phyloP scores from a whole-genome alignment of 2,797 vertebrate genomes.

The Sternarchorhynchus goeldii region DNA sequence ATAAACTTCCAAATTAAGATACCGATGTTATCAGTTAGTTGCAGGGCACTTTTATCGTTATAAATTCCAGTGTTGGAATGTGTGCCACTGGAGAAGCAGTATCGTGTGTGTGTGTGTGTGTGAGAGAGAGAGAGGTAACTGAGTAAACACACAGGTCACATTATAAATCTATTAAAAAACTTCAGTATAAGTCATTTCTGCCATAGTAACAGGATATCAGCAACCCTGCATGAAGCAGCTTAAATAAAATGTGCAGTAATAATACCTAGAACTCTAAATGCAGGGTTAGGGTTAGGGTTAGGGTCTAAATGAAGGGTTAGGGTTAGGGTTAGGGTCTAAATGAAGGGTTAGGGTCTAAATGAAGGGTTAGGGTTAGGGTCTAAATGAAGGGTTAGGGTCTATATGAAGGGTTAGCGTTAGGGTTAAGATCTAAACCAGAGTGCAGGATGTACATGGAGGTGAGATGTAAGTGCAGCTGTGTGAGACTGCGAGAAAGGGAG shows the following conservation, averaged over 20 bases:
- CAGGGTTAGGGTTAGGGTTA: not conserved
- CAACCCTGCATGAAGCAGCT: not conserved
- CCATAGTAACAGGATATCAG: not conserved
- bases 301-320: no score
- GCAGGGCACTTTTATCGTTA: slow-evolving; percentile 14
- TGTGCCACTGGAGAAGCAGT: slow-evolving; percentile 1
- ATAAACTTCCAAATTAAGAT: slow-evolving; percentile 9
- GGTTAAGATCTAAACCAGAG: no score
- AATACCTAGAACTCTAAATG: not conserved
- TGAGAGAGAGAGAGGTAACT: not conserved
- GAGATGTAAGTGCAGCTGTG: no score
- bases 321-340: no score
- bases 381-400: no score
- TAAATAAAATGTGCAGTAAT: not conserved
- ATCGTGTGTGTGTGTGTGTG: slow-evolving; percentile 7
- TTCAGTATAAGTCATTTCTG: not conserved
- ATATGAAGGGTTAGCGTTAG: no score
- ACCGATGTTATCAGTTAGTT: not conserved
- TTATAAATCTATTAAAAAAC: slow-evolving; percentile 14
- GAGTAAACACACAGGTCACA: not conserved
- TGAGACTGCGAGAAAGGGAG: no score
- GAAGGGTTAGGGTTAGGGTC: no score
- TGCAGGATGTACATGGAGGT: no score
- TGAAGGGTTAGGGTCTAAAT: no score
- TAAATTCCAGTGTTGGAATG: not conserved